These are phyloP conservation scores for Spisula subtruncata DNA, from an alignment of 2,888 invertebrate genomes.

Conservation along the genomic window DNA sequence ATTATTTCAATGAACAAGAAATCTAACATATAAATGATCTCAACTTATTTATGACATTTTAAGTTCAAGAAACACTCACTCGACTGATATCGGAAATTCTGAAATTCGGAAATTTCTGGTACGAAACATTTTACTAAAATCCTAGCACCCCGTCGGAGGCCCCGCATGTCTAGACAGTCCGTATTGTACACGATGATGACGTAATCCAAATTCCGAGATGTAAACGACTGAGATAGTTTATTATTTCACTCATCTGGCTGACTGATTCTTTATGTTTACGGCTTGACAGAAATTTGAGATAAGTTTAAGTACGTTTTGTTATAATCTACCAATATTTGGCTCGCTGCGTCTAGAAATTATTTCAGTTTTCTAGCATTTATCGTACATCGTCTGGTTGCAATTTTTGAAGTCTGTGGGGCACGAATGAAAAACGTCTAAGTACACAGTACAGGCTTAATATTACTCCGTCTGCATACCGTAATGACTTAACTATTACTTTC, in stretches of 20 bases:
- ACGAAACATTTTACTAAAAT: conserved; percentile 23
- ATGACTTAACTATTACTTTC: background rate
- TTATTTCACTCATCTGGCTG: conserved; percentile 33
- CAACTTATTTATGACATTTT: conserved; percentile 19
- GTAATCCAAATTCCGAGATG: conserved; percentile 39
- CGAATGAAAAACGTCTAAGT: conserved; percentile 8
- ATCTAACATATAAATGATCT: background rate
- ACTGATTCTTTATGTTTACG: conserved; percentile 43
- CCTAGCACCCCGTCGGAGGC: conserved; percentile 32
- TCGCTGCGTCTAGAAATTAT: conserved; percentile 28
- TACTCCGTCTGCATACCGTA: background rate
- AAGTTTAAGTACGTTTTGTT: conserved; percentile 38
- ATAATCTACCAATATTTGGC: conserved; percentile 18
- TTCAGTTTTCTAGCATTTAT: background rate
- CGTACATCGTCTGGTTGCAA: background rate
- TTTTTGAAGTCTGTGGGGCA: background rate
- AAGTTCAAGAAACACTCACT: conserved; percentile 13
- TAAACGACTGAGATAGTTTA: conserved; percentile 16
- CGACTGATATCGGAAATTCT: conserved; percentile 6
- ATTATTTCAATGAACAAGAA: background rate
- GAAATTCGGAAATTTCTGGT: background rate
- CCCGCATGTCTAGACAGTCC: conserved; percentile 43
- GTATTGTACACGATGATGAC: conserved; percentile 38
- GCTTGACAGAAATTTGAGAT: conserved; percentile 48
- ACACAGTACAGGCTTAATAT: background rate